Conservation (phyloP, 1,140 invertebrate species). For the Ptiloglossa arizonensis region DNA sequence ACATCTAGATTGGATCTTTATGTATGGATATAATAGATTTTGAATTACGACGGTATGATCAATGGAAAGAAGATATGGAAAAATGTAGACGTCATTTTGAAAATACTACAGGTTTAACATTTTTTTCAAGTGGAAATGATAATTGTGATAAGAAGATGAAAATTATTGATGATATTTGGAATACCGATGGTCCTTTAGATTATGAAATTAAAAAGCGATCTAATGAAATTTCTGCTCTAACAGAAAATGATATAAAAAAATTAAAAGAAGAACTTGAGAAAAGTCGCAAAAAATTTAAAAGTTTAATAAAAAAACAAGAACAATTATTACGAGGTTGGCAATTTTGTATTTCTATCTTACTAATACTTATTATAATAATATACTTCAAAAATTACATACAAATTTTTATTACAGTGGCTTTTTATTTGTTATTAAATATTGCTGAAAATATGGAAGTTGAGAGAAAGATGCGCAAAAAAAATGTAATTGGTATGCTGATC, state of each 20-base stretch:
- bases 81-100: constrained; percentile 80
- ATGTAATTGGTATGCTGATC: constrained; percentile 94
- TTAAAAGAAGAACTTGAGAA: constrained; percentile 92
- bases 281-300: constrained; percentile 89
- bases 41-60: constrained; percentile 95
- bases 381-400: constrained; percentile 10
- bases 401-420: constrained; percentile 84
- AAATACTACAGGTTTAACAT: constrained; percentile 76
- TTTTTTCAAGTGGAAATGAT: constrained; percentile 72
- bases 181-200: constrained; percentile 75
- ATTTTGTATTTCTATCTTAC: constrained; percentile 24
- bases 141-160: constrained; percentile 76
- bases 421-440: constrained; percentile 96
- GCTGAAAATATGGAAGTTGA: constrained; percentile 97
- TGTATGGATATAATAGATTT: constrained; percentile 98
- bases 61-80: constrained; percentile 96
- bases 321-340: constrained; percentile 89
- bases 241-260: constrained; percentile 82
- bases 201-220: constrained; percentile 75
- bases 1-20: constrained; percentile 92
- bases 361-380: too few species aligned
- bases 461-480: constrained; percentile 98
- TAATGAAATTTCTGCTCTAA: constrained; percentile 64
- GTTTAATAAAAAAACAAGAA: constrained; percentile 94
- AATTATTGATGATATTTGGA: constrained; percentile 78